Conservation (phyloP, 2,888 invertebrate genomes). For the Parnassius apollo region DNA sequence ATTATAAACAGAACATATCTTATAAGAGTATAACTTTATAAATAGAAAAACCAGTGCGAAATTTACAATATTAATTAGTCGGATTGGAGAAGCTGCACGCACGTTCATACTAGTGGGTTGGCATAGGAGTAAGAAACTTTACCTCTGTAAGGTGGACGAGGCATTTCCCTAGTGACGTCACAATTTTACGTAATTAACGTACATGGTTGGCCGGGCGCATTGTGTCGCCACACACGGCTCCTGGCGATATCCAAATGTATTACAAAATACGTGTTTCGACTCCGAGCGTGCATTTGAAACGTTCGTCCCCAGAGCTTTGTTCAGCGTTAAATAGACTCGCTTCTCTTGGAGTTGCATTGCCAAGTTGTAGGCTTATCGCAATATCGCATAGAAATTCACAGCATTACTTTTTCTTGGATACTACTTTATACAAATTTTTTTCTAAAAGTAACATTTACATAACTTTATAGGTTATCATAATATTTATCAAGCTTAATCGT, state of each 20-base stretch:
- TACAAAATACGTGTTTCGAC: conserved; percentile 59
- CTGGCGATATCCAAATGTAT: conserved; percentile 60
- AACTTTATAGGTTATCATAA: too few relatives aligned
- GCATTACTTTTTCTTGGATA: conserved; percentile 1
- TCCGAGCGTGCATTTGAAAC: conserved; percentile 52
- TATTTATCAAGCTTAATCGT: neutral
- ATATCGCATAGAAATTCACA: conserved; percentile 1
- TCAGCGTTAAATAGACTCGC: conserved; percentile 18
- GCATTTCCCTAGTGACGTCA: conserved; percentile 60
- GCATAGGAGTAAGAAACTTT: conserved; percentile 30
- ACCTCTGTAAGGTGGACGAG: conserved; percentile 44
- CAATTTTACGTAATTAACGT: conserved; percentile 71
- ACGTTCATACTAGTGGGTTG: too few relatives aligned
- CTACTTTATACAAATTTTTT: too few relatives aligned
- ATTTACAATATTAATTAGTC: too few relatives aligned
- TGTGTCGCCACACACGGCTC: conserved; percentile 45
- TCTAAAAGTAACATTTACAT: too few relatives aligned
- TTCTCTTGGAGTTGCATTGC: conserved; percentile 14
- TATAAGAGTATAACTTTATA: too few relatives aligned
- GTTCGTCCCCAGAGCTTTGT: conserved; percentile 45
- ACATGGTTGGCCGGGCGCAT: conserved; percentile 42
- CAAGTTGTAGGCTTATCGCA: conserved; percentile 20
- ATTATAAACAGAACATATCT: too few relatives aligned
- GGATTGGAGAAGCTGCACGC: too few relatives aligned
- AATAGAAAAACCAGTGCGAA: too few relatives aligned